phyloP scores from a whole-genome alignment of 2,888 invertebrate genomes.

The Biston stratarius region DNA sequence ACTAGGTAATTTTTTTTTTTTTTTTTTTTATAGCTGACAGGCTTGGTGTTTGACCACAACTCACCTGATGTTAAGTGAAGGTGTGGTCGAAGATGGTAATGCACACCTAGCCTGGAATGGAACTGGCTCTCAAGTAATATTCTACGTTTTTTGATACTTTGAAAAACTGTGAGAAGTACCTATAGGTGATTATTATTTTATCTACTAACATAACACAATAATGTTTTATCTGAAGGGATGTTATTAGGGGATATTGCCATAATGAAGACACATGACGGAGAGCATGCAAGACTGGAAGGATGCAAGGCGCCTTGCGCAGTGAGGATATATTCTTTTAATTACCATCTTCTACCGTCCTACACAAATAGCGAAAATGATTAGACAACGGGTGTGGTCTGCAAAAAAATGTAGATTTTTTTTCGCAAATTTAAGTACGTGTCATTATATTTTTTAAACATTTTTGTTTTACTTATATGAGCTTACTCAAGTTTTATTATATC shows the following conservation, averaged over 20 bases:
- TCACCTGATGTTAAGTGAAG: too few species aligned
- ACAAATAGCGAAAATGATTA: conserved; percentile 81
- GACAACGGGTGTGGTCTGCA: conserved; percentile 65
- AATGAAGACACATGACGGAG: conserved; percentile 49
- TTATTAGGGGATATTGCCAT: conserved; percentile 50
- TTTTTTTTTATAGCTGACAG: too few species aligned
- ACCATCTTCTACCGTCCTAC: conserved; percentile 73
- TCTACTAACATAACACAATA: not conserved
- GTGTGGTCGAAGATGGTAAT: too few species aligned
- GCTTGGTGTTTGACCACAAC: too few species aligned
- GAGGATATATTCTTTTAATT: conserved; percentile 80
- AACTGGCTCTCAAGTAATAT: too few species aligned
- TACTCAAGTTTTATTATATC: too few species aligned
- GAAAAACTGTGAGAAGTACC: not conserved
- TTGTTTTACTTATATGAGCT: too few species aligned
- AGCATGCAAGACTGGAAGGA: conserved; percentile 41
- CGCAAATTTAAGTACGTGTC: too few species aligned
- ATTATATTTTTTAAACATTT: too few species aligned
- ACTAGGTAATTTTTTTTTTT: too few species aligned
- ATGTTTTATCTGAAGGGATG: conserved; percentile 1
- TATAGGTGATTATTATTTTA: not conserved
- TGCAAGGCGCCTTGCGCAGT: conserved; percentile 54
- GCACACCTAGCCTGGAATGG: too few species aligned
- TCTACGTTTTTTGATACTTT: too few species aligned
- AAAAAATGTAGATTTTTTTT: conserved; percentile 33